phyloP scores from a whole-genome alignment of 2,888 invertebrate genomes.

The Stenurella melanura region DNA sequence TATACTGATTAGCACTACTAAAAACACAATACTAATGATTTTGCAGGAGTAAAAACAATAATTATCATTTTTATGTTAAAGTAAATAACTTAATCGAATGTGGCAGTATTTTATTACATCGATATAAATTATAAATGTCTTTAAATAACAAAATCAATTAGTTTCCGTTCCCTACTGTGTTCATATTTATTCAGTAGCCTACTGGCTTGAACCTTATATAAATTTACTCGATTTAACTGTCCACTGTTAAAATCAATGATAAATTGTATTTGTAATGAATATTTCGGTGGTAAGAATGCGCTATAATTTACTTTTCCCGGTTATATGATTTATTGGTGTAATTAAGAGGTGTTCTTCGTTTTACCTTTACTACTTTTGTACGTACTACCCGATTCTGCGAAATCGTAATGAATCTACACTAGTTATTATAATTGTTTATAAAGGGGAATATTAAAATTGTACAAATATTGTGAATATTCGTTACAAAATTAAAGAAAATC shows the following conservation, averaged over 20 bases:
- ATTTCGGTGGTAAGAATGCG: conserved; percentile 2
- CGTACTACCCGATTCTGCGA: no score
- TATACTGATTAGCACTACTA: conserved; percentile 3
- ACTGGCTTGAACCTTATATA: conserved; percentile 5
- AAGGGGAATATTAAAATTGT: no score
- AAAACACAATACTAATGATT: conserved; percentile 15
- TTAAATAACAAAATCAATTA: conserved; percentile 44
- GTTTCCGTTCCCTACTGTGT: conserved; percentile 30
- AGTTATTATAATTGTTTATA: no score
- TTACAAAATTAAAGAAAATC: no score
- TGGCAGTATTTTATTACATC: conserved; percentile 9
- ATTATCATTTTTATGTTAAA: conserved; percentile 11
- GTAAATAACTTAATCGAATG: conserved; percentile 38
- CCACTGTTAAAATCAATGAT: conserved; percentile 22
- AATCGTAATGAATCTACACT: no score
- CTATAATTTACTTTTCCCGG: not conserved
- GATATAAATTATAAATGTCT: conserved; percentile 38
- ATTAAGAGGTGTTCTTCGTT: not conserved
- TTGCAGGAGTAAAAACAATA: conserved; percentile 3
- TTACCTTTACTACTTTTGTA: not conserved
- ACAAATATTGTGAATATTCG: no score
- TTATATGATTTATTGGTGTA: not conserved
- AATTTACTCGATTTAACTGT: conserved; percentile 29
- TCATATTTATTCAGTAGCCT: conserved; percentile 29
- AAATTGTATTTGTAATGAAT: conserved; percentile 37